Conservation (phyloP, 2,888 invertebrate genomes). For the Andrena trimmerana region DNA sequence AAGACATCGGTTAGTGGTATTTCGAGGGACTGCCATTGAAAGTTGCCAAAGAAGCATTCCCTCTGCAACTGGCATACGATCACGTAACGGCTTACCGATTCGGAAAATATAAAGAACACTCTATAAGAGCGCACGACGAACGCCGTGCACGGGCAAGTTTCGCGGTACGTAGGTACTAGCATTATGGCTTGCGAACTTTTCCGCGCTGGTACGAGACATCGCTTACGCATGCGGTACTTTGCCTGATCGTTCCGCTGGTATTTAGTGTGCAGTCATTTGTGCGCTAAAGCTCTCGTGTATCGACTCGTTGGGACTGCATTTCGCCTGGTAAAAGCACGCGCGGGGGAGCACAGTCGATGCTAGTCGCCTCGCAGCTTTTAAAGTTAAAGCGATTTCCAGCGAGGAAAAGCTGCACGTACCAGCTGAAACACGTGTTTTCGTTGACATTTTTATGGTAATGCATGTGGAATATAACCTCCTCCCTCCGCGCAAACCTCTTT, state of each 20-base stretch:
- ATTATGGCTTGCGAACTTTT: conserved; percentile 22
- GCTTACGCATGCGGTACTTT: conserved; percentile 7
- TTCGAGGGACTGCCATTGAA: conserved; percentile 22
- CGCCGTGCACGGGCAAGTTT: conserved; percentile 1
- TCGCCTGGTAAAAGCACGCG: conserved; percentile 38
- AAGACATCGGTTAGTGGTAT: conserved; percentile 11
- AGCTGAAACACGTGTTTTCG: not conserved
- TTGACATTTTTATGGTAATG: not conserved
- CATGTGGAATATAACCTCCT: not conserved
- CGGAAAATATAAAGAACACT: conserved; percentile 33
- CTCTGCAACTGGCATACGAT: conserved; percentile 19
- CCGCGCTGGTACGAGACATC: not conserved
- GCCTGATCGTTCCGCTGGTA: not conserved
- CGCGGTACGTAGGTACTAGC: not conserved
- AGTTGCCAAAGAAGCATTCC: conserved; percentile 42
- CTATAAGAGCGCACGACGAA: not conserved
- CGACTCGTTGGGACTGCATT: conserved; percentile 20
- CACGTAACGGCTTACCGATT: conserved; percentile 8
- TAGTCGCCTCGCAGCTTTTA: conserved; percentile 34
- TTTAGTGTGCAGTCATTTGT: conserved; percentile 44
- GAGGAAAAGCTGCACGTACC: conserved; percentile 1
- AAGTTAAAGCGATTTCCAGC: conserved; percentile 46
- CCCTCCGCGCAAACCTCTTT: not conserved
- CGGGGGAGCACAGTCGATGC: conserved; percentile 5
- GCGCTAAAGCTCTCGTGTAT: conserved; percentile 23